Conservation (phyloP, 2,113 vertebrate genomes). For the Nothoprocta perdicaria region DNA sequence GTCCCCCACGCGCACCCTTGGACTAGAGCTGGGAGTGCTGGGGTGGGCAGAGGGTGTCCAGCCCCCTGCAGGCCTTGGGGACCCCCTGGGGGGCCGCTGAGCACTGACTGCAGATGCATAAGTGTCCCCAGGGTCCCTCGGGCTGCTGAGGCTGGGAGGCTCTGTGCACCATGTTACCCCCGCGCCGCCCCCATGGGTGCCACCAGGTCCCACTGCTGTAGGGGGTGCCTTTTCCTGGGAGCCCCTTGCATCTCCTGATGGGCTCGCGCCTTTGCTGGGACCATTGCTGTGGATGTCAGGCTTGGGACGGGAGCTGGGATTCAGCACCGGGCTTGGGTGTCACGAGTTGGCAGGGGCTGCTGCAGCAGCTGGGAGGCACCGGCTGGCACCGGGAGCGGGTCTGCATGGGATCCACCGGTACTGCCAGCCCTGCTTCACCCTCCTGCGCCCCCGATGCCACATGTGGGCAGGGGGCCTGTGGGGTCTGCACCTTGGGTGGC, state of each 20-base stretch:
- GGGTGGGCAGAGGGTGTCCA: not conserved
- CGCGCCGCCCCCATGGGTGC: not conserved
- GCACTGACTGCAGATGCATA: accelerated
- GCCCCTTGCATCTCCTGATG: not conserved
- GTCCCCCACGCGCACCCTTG: accelerated
- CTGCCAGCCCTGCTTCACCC: not conserved
- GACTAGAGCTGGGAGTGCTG: accelerated
- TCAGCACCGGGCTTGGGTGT: accelerated
- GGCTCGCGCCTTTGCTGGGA: not conserved
- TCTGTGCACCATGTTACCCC: not conserved
- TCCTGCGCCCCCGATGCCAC: not conserved
- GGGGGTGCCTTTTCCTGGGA: not conserved
- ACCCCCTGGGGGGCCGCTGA: not conserved
- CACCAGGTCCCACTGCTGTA: not conserved
- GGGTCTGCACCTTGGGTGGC: not conserved
- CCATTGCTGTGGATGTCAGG: accelerated
- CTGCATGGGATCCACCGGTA: not conserved
- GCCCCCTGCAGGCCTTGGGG: not conserved
- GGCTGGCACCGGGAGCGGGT: not conserved
- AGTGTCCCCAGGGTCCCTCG: not conserved
- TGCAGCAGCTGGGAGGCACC: not conserved
- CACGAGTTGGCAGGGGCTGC: not conserved
- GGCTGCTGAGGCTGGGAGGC: not conserved
- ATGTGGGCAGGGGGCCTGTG: not conserved
- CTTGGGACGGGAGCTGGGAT: not conserved